A percentile compares a stretch with the other conserved stretches of the same genome.
These are phyloP conservation scores for Drosophila yooni DNA, from an alignment of 2,888 invertebrate genomes.

Conservation along the genomic window DNA sequence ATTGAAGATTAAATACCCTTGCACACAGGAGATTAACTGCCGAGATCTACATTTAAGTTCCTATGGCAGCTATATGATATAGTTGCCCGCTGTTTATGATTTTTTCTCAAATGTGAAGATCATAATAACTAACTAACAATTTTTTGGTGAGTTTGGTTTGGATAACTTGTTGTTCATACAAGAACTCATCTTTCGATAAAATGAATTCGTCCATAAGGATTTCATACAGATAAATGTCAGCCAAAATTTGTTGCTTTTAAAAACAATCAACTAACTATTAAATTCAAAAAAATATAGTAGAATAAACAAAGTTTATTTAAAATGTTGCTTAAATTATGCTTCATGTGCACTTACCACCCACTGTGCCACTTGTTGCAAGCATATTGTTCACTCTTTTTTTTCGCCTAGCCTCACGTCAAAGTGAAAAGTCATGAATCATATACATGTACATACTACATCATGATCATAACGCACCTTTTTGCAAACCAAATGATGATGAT, in stretches of 20 bases:
- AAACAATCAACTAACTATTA: not conserved
- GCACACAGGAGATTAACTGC: not conserved
- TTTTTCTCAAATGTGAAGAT: not conserved
- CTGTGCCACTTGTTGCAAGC: constrained; percentile 29
- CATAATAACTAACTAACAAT: not conserved
- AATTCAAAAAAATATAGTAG: not conserved
- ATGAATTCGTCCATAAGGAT: not conserved
- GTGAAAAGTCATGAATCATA: constrained; percentile 81
- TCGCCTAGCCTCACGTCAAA: constrained; percentile 55
- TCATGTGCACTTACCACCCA: constrained; percentile 7
- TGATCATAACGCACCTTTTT: constrained; percentile 65
- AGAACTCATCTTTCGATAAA: not conserved
- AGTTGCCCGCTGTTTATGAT: not conserved
- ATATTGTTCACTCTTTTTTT: constrained; percentile 34
- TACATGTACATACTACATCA: constrained; percentile 66
- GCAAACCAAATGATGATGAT: constrained; percentile 54
- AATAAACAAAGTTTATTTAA: not conserved
- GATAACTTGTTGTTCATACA: not conserved
- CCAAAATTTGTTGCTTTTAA: not conserved
- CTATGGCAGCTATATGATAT: not conserved
- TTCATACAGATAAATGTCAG: not conserved
- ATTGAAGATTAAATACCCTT: not conserved
- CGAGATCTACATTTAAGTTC: not conserved
- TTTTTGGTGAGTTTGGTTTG: not conserved
- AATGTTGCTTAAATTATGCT: not conserved